phyloP scores from a whole-genome alignment of 2,797 vertebrate genomes.

The Spinibarbus caldwelli region DNA sequence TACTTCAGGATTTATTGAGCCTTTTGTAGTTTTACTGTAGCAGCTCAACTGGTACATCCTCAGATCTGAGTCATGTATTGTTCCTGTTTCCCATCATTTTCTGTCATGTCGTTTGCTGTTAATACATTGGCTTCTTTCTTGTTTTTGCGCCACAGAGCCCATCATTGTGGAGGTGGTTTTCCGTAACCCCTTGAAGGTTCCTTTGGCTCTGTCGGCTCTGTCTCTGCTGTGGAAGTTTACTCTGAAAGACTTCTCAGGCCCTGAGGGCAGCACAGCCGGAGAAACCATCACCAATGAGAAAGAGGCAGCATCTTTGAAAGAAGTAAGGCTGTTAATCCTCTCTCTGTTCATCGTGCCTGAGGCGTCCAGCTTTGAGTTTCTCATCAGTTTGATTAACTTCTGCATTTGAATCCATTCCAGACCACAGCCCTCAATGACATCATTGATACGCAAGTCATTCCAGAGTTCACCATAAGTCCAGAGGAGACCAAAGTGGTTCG shows the following conservation, averaged over 20 bases:
- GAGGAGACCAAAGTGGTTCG: slow-evolving; percentile 95
- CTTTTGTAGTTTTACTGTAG: too few relatives aligned
- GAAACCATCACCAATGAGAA: slow-evolving; percentile 82
- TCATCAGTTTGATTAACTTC: slow-evolving; percentile 31
- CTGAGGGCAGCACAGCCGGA: slow-evolving; percentile 71
- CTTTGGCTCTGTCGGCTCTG: slow-evolving; percentile 87
- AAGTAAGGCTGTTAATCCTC: slow-evolving; percentile 33
- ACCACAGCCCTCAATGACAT: slow-evolving; percentile 71
- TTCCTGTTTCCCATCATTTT: background rate
- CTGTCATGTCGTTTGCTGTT: background rate
- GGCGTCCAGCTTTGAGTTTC: background rate
- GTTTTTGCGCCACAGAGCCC: slow-evolving; percentile 79
- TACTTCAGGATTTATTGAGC: too few relatives aligned
- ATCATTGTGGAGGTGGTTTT: slow-evolving; percentile 93
- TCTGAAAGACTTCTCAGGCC: slow-evolving; percentile 73
- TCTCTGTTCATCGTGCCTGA: background rate
- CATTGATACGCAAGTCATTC: slow-evolving; percentile 90
- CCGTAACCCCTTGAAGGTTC: slow-evolving; percentile 93
- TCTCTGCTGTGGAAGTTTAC: slow-evolving; percentile 94
- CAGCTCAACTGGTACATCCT: background rate
- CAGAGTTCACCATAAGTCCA: slow-evolving; percentile 86
- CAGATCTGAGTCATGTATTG: background rate
- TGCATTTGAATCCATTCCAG: slow-evolving; percentile 67
- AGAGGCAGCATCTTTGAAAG: slow-evolving; percentile 63
- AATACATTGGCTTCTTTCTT: background rate